Conservation (phyloP, 2,113 vertebrate species). For the Callipepla squamata region DNA sequence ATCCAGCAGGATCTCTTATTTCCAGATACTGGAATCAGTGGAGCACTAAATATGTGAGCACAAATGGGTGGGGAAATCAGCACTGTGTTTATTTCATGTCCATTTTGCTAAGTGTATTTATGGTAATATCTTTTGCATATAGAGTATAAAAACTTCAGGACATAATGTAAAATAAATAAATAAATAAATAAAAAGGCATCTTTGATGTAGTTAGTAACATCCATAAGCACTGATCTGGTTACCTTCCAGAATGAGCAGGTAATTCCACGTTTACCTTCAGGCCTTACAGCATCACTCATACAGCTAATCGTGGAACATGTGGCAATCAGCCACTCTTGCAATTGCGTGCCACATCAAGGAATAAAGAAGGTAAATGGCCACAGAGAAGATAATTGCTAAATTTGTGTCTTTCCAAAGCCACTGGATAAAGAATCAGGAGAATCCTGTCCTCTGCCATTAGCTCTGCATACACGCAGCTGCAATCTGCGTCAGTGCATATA, state of each 20-base stretch:
- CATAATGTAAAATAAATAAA: rapidly evolving
- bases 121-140: neutral
- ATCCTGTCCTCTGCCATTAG: neutral
- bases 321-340: neutral
- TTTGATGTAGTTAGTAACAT: neutral
- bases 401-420: neutral
- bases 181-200: no score
- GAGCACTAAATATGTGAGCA: neutral
- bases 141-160: neutral
- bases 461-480: neutral
- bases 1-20: neutral
- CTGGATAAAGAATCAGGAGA: neutral
- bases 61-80: neutral
- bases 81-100: neutral
- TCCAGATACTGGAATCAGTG: neutral
- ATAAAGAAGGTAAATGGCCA: neutral
- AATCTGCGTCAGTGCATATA: neutral
- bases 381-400: neutral
- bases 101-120: neutral
- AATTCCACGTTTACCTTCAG: neutral
- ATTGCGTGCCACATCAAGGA: neutral
- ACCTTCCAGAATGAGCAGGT: neutral
- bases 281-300: rapidly evolving
- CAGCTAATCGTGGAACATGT: neutral
- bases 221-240: neutral